Evolutionary conservation across 2,888 invertebrate species (phyloP), one percentile per base, ranked within the genome.

Genomic region (Malthinus seriepunctatus): DNA sequence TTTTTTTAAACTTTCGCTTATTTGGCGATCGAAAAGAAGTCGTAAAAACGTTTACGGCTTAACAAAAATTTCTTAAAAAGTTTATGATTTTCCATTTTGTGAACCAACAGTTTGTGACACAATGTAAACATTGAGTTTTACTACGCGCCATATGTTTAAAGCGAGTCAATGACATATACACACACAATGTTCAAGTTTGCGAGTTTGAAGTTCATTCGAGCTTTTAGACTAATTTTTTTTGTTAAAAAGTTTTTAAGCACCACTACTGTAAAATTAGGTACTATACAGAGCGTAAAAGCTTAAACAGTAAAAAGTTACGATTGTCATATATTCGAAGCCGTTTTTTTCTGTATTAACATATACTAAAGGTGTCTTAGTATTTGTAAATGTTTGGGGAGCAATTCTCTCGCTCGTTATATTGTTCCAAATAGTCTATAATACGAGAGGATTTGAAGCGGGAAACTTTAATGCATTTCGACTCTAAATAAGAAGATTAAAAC

Each of bases 341-440:
- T 14, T 33, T 47, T 42, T 51, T n/a, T n/a, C n/a, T 52, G 59
- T 55, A 47, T 46, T 58, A 60, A 57, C 57, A 62, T 63, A 58
- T 59, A 56, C 38, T 49, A 65, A 66, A 67, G 64, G 65, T 69
- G 66, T 63, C 65, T 23, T 63, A 65, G 63, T 63, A 67, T 62
- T 66, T 68, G 60, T 54, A 56, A 62, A 62, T 56, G 65, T 59
- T 60, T 60, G 42, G 54, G 55, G 60, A 63, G 55, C 51, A 63
- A 65, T 63, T 66, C 58, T 53, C 64, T 63, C 64, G 65, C 67
- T 67, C 67, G 65, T 67, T 69, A 68, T 62, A 62, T 23, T 64
- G 59, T 63, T 63, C 55, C 58, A 59, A 60, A 61, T 63, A 59
- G 63, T 63, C 65, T 64, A 59, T 67, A 68, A 68, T 67, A 66